Conservation (phyloP, 1,140 invertebrate species). For the Aphis craccivora region DNA sequence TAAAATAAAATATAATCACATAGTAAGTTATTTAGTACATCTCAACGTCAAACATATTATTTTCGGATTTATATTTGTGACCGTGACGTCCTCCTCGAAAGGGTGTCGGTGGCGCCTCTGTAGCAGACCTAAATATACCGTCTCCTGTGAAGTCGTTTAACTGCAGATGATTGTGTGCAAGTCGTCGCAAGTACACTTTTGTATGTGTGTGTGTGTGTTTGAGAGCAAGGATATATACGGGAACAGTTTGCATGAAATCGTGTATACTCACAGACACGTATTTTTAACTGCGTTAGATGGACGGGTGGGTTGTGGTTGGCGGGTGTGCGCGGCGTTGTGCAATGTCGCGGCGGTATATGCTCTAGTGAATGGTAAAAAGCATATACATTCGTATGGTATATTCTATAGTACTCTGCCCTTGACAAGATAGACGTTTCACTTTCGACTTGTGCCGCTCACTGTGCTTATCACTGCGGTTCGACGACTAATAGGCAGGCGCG, state of each 20-base stretch:
- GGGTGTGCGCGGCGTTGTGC: background rate
- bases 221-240: background rate
- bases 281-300: background rate
- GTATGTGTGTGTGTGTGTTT: background rate
- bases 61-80: background rate
- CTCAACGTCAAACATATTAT: background rate
- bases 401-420: constrained; percentile 7
- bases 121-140: too few relatives aligned
- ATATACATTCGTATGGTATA: background rate
- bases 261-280: background rate
- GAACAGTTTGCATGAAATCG: constrained; percentile 39
- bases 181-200: background rate
- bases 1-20: background rate
- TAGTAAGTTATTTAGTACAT: too few relatives aligned
- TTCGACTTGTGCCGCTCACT: background rate
- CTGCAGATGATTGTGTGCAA: background rate
- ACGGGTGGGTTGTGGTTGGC: background rate
- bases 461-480: constrained; percentile 19
- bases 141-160: background rate
- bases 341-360: constrained; percentile 26
- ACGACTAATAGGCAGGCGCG: background rate
- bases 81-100: background rate
- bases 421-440: constrained; percentile 43
- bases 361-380: constrained; percentile 40
- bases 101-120: background rate